phyloP scores from a whole-genome alignment of 2,113 vertebrate species.

The Erpornis zantholeuca region DNA sequence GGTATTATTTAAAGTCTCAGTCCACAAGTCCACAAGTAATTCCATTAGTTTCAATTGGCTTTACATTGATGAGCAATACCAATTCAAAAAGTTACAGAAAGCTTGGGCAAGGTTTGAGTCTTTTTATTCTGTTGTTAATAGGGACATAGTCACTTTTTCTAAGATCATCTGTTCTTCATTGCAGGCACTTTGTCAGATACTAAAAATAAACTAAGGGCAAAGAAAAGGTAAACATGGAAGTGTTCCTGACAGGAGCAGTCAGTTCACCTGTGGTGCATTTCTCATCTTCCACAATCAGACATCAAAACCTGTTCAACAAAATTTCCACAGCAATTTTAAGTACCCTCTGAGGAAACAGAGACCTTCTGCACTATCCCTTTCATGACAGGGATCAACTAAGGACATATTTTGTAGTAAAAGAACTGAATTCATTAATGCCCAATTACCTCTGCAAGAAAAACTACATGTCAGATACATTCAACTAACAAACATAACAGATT shows the following conservation, averaged over 20 bases:
- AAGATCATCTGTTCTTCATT: neutral
- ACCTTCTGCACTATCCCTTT: neutral
- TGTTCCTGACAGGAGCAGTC: neutral
- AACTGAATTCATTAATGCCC: neutral
- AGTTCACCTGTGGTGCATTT: neutral
- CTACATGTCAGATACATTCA: neutral
- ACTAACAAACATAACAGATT: neutral
- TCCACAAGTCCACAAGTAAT: neutral
- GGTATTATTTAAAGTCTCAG: neutral
- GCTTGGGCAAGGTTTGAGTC: accelerated
- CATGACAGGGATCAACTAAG: neutral
- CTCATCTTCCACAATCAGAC: neutral
- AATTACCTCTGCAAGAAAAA: neutral
- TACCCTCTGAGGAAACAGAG: neutral
- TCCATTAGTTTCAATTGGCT: neutral
- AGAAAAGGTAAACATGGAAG: neutral
- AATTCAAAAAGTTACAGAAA: neutral
- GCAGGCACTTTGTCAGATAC: neutral
- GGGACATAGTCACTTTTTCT: neutral
- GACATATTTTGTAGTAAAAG: neutral
- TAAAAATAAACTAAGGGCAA: neutral
- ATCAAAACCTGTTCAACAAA: neutral
- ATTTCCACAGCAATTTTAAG: neutral
- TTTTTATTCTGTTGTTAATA: neutral
- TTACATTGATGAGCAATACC: neutral